Conservation (phyloP, 1,140 invertebrate species). For the Diabrotica virgifera region DNA sequence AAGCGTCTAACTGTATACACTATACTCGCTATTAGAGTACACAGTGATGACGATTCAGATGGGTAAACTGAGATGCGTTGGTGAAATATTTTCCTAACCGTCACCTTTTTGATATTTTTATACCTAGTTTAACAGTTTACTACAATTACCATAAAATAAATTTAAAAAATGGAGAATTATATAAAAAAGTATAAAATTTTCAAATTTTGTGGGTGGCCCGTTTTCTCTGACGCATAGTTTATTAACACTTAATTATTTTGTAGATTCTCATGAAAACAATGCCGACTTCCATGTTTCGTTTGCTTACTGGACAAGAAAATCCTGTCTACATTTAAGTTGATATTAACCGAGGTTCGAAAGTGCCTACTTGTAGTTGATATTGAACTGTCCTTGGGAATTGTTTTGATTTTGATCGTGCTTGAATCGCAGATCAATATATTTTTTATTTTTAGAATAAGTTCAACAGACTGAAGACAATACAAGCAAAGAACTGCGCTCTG, state of each 20-base stretch:
- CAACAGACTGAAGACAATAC: conserved; percentile 50
- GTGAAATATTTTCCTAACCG: too few relatives aligned
- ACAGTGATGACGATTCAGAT: too few relatives aligned
- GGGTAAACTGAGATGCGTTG: too few relatives aligned
- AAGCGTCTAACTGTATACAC: too few relatives aligned
- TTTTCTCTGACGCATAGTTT: too few relatives aligned
- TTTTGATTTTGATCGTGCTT: conserved; percentile 45
- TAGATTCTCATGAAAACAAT: conserved; percentile 99
- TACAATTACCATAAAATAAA: too few relatives aligned
- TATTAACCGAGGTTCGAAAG: conserved; percentile 46
- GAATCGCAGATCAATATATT: conserved; percentile 48
- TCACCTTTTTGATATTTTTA: background rate
- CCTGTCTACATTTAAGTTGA: conserved; percentile 91
- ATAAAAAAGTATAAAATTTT: too few relatives aligned
- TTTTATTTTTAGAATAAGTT: conserved; percentile 49
- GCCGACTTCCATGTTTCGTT: conserved; percentile 99
- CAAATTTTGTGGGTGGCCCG: too few relatives aligned
- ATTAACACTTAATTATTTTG: background rate
- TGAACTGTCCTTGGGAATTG: conserved; percentile 44
- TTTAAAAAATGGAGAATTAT: too few relatives aligned
- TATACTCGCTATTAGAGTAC: too few relatives aligned
- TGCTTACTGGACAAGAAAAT: conserved; percentile 98
- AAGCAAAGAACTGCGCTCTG: conserved; percentile 45
- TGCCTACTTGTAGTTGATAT: conserved; percentile 50
- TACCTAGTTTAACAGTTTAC: too few relatives aligned